Conservation (phyloP, 2,888 invertebrate genomes). For the Thumatha senex region DNA sequence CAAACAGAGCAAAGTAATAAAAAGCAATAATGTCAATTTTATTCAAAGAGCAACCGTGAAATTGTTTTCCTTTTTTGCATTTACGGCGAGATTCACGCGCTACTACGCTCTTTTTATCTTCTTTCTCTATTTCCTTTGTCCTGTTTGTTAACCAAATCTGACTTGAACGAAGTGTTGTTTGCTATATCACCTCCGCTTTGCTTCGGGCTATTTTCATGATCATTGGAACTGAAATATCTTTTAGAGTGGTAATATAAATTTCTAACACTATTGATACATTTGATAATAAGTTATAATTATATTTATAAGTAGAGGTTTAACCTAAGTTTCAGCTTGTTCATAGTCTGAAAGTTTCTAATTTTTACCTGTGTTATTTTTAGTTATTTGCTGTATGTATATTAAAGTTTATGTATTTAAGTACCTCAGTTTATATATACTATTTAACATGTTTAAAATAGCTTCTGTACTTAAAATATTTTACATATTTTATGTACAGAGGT, state of each 20-base stretch:
- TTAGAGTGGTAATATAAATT: not conserved
- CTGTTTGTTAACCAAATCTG: constrained; percentile 59
- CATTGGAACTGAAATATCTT: constrained; percentile 37
- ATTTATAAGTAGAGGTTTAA: too few species aligned
- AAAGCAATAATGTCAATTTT: constrained; percentile 35
- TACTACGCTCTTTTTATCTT: constrained; percentile 62
- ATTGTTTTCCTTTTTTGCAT: constrained; percentile 40
- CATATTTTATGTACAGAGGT: too few species aligned
- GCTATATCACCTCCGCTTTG: constrained; percentile 48
- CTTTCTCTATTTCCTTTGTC: constrained; percentile 63
- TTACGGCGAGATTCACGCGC: constrained; percentile 39
- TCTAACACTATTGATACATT: too few species aligned
- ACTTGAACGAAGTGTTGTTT: constrained; percentile 62
- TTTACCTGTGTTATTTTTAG: too few species aligned
- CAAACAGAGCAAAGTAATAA: constrained; percentile 24
- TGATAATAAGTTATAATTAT: too few species aligned
- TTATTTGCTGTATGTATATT: too few species aligned
- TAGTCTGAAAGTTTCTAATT: too few species aligned
- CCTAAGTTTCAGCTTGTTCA: too few species aligned
- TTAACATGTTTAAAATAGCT: too few species aligned
- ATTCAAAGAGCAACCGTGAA: constrained; percentile 33
- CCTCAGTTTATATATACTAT: too few species aligned
- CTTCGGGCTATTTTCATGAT: constrained; percentile 50
- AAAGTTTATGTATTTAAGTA: too few species aligned
- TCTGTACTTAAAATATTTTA: too few species aligned